Base-by-base conservation (phyloP, 2,113 vertebrate species). In the Oreochromis niloticus region DNA sequence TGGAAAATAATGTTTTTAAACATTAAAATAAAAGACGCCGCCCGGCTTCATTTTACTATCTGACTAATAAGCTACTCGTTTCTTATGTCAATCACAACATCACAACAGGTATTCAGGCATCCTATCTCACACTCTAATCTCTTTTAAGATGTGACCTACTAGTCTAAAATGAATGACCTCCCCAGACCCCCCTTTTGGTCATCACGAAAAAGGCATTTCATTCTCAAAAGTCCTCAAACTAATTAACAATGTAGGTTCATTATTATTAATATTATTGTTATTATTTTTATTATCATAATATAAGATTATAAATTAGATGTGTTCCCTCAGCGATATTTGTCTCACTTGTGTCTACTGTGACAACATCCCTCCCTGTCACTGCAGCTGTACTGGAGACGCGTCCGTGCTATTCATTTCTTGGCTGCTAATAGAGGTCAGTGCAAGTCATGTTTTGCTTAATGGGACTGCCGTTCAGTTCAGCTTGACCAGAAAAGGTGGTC, bases 31-130 rank as follows among this genome's bases (percentile, higher is more conserved):
- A 54, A 84, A 71, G n/a, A 84, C 10, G 43, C 81, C 86, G 83
- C 89, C 81, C 78, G 30, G 36, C 59, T 87, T 89, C 16, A 90
- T 75, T 83, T 80, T 13, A 89, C 85, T 90, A 87, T 68, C 71
- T 80, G 81, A 91, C 82, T 88, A 93, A 88, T 85, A 84, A 56
- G 39, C 86, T 93, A 59, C 87, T 66, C 16, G 41, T 91, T 88
- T 88, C 85, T 82, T 85, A 82, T 87, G 71, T 90, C 93, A 89
- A 86, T 90, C 80, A 93, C 86, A 87, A 92, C 83, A 92, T 88
- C 82, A 91, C 87, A 89, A 94, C 85, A 93, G 68, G 46, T 79
- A 93, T 61, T 90, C 80, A 82, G 36, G 61, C 83, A 85, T 86
- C 46, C 88, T 91, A 91, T 32, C 81, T 87, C 85, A 73, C 41